Evolutionary conservation across 2,797 vertebrate species (phyloP).

Genomic region (Lophotriccus pileatus): DNA sequence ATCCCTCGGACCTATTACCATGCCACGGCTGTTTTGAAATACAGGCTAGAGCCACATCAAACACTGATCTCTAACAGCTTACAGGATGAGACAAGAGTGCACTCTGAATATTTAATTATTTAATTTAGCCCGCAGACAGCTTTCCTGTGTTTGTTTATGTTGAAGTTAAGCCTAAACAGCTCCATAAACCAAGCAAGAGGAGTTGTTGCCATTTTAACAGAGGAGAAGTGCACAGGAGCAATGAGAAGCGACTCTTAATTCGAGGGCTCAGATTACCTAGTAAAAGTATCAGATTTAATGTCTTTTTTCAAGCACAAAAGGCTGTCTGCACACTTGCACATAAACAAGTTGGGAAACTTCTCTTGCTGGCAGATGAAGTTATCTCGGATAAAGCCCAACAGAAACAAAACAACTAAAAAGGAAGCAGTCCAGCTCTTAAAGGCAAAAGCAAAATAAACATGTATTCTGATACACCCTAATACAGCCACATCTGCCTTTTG

Average conservation of each 20-base stretch:
- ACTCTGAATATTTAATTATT: not conserved
- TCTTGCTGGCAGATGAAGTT: not conserved
- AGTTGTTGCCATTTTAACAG: not conserved
- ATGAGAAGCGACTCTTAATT: not conserved
- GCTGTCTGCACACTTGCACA: not conserved
- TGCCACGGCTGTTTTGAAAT: not conserved
- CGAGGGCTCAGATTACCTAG: not conserved
- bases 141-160: not conserved
- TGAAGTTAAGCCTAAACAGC: not conserved
- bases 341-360: not conserved
- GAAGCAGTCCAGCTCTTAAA: not conserved
- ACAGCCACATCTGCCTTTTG: not conserved
- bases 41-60: slow-evolving; percentile 32
- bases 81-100: not conserved
- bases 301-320: not conserved
- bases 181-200: not conserved
- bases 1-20: not conserved
- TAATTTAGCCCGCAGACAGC: slow-evolving; percentile 14
- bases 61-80: not conserved
- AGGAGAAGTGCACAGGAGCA: not conserved
- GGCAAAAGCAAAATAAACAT: not conserved
- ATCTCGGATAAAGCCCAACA: not conserved
- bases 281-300: not conserved
- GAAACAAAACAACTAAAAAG: slow-evolving; percentile 6
- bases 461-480: not conserved